Evolutionary conservation across 2,888 invertebrate species (phyloP).

Genomic region (Eudasyphora cyanicolor): DNA sequence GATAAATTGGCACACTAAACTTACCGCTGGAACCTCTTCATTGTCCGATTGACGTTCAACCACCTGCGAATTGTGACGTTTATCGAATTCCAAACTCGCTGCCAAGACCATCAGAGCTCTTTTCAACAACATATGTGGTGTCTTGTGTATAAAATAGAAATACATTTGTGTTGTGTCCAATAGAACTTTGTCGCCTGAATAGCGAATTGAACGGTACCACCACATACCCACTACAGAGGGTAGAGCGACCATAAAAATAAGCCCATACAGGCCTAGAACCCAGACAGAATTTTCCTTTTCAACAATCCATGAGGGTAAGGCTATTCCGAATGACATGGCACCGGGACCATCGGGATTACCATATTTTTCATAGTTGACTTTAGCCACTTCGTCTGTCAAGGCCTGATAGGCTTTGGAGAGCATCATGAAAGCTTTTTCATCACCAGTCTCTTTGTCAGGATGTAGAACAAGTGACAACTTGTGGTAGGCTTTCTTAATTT

Average conservation of each 20-base stretch:
- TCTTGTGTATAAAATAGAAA: constrained; percentile 97
- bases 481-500: constrained; percentile 97
- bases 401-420: constrained; percentile 96
- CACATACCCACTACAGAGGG: constrained; percentile 95
- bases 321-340: constrained; percentile 99
- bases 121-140: constrained; percentile 96
- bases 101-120: constrained; percentile 97
- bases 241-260: constrained; percentile 98
- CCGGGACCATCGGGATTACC: constrained; percentile 99
- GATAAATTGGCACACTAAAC: too few relatives aligned
- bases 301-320: constrained; percentile 99
- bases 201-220: constrained; percentile 99
- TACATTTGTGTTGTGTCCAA: constrained; percentile 98
- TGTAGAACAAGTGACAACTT: constrained; percentile 95
- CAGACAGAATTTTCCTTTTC: constrained; percentile 99
- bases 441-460: constrained; percentile 98
- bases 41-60: constrained; percentile 95
- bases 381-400: constrained; percentile 97
- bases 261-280: constrained; percentile 96
- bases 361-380: constrained; percentile 99
- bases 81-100: constrained; percentile 97
- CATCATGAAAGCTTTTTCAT: constrained; percentile 98
- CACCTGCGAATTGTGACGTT: constrained; percentile 96
- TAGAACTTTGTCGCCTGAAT: constrained; percentile 97
- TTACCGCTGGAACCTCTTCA: constrained; percentile 94